Evolutionary conservation across 35 echinoderm and acorn worm species (phyloP), one percentile per base, ranked within the genome.

Genomic region (Strongylocentrotus purpuratus): DNA sequence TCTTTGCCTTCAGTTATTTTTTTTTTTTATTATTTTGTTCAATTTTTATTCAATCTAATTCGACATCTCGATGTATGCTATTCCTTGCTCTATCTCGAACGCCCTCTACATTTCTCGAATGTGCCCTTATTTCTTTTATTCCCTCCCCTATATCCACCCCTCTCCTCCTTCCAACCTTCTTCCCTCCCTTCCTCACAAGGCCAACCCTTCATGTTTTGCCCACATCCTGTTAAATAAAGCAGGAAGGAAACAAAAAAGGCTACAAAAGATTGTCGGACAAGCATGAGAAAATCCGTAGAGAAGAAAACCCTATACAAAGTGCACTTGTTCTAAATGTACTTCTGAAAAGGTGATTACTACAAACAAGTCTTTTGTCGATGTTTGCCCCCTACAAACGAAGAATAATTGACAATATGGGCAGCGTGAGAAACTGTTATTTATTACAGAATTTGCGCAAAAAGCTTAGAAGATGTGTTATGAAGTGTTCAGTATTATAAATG

Each of bases 311-410:
- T 28, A 78, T 78, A 78, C 10, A 25, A 78, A 78, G 65, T 78
- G 28, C 65, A 78, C 65, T 78, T 78, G 65, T 78, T 78, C 65
- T 78, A 78, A 78, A 78, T 78, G 65, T 78, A 78, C 65, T 78
- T 78, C 22, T 78, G 22, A 78, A 78, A 78, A n/a, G 65, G 65
- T 78, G 18, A 78, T 78, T 28, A 28, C 20, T 28, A 78, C 65
- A 28, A 78, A 78, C 65, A n/a, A n/a, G 20, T 22, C 65, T 78
- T 78, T 55, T 28, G 4, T 78, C 22, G 65, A 28, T 78, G 65
- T 78, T 78, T 78, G 20, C 65, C 22, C 20, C 20, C 65, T 28
- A 78, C 65, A 78, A 78, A 78, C 65, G 65, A n/a, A 78, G 65
- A 78, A 78, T 78, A 78, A 78, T 78, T 28, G 65, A n/a, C 18